phyloP scores from a whole-genome alignment of 2,113 vertebrate species.

The Brienomyrus longianalis region DNA sequence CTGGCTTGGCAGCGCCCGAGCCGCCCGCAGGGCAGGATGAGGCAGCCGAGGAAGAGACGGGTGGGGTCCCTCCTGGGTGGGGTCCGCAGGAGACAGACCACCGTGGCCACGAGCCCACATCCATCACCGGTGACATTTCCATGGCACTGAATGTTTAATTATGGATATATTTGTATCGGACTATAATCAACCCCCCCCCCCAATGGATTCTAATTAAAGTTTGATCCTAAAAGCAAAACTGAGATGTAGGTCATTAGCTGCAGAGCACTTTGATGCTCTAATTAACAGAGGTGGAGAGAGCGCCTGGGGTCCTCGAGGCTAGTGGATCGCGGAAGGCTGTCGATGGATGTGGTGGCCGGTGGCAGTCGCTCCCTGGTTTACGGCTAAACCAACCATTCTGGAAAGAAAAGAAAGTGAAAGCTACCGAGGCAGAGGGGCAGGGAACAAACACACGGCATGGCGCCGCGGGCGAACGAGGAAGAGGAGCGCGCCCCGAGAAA shows the following conservation, averaged over 20 bases:
- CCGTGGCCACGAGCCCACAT: slow-evolving; percentile 14
- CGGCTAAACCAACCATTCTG: not conserved
- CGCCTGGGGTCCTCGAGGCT: not conserved
- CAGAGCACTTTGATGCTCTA: slow-evolving; percentile 23
- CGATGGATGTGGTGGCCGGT: not conserved
- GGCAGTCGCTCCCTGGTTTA: not conserved
- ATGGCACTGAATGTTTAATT: slow-evolving; percentile 10
- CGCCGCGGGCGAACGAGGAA: not conserved
- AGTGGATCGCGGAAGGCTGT: not conserved
- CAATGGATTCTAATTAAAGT: slow-evolving; percentile 30
- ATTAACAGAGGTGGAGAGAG: slow-evolving; percentile 24
- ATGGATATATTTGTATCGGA: slow-evolving; percentile 12
- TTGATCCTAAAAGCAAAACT: slow-evolving; percentile 30
- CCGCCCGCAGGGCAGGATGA: not conserved
- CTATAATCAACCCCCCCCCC: not conserved
- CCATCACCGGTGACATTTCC: not conserved
- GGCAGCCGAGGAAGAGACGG: not conserved
- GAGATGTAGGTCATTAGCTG: slow-evolving; percentile 35
- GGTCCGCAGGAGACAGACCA: not conserved
- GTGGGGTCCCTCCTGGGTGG: too few relatives aligned
- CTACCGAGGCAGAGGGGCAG: not conserved
- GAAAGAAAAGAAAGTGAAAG: not conserved
- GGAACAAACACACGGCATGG: not conserved
- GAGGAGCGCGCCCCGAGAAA: not conserved
- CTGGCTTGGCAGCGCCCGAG: not conserved